Base-by-base conservation (phyloP, 2,113 vertebrate genomes). In the Phasianus colchicus region DNA sequence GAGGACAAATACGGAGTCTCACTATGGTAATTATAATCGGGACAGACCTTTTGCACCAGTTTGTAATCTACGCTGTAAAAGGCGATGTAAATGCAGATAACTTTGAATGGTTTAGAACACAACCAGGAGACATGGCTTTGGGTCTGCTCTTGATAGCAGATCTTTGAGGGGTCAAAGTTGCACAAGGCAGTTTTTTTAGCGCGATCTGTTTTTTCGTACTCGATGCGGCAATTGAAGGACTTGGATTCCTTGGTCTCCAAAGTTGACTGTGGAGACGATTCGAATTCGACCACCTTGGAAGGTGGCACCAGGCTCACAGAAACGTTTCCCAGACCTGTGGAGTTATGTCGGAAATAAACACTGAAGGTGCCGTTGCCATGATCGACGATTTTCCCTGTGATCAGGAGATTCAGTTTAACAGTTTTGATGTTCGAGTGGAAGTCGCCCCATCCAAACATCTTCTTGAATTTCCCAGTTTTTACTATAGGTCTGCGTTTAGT, bases 371-470 rank as follows among this genome's bases (percentile, higher is more conserved):
- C 99, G 12, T 99, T 99, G 81, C 99, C 99, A 2, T 99, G 99
- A 97, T 99, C 99, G 27, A 99, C 99, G 30, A 99, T 99, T 97
- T 99, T 99, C 50, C 99, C 99, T 0, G 99, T 99, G 97, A 99
- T 99, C 79, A 99, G 98, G n/a, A 99, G 98, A 96, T 99, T 99
- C 92, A 99, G 98, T 94, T 99, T 99, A 76, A 99, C 98, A 61
- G 99, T 99, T 97, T 99, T 99, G 97, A 99, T 99, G 97, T 99
- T 99, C 89, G 99, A 99, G 97, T 99, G 99, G 96, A 99, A 99
- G 97, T 99, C 99, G 2, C 99, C 99, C 99, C 99, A 99, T 57
- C 99, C 99, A 38, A 99, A 99, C 99, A 99, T 99, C 95, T 99
- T 99, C 97, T 99, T 99, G 98, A 99, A 99, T 97, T 99, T 99